Conservation (phyloP, 2,113 vertebrate species). For the Morone chrysops region DNA sequence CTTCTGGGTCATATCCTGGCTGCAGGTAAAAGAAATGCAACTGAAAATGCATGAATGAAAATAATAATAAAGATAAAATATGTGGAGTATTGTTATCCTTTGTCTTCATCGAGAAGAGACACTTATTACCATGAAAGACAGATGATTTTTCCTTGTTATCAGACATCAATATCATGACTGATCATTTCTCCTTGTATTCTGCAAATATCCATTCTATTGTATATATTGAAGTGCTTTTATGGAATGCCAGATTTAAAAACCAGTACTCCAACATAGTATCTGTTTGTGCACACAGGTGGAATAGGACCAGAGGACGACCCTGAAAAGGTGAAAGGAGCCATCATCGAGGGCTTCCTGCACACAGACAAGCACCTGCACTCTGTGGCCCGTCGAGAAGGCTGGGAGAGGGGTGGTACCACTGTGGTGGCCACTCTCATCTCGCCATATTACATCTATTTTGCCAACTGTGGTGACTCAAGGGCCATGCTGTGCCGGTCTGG, state of each 20-base stretch:
- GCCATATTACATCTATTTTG: slow-evolving; percentile 85
- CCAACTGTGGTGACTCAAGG: slow-evolving; percentile 88
- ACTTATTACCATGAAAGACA: background rate
- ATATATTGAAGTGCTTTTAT: background rate
- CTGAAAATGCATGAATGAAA: background rate
- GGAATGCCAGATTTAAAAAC: background rate
- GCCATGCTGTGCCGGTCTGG: slow-evolving; percentile 85
- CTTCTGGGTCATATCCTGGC: slow-evolving; percentile 84
- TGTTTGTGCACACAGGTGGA: slow-evolving; percentile 70
- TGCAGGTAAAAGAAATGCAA: slow-evolving; percentile 74
- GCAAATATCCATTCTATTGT: background rate
- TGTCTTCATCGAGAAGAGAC: too few species aligned
- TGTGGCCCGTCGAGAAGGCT: slow-evolving; percentile 81
- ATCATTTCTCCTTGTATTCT: background rate
- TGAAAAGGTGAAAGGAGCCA: slow-evolving; percentile 76
- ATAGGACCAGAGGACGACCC: slow-evolving; percentile 80
- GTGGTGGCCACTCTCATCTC: slow-evolving; percentile 84
- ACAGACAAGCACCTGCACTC: slow-evolving; percentile 84
- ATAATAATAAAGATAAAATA: background rate
- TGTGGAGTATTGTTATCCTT: background rate
- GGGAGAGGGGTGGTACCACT: slow-evolving; percentile 86
- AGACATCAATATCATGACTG: background rate
- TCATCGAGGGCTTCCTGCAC: slow-evolving; percentile 81
- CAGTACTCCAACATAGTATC: background rate
- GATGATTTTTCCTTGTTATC: background rate